Evolutionary conservation across 1,140 invertebrate species (phyloP).

Genomic region (Diorhabda elongata): DNA sequence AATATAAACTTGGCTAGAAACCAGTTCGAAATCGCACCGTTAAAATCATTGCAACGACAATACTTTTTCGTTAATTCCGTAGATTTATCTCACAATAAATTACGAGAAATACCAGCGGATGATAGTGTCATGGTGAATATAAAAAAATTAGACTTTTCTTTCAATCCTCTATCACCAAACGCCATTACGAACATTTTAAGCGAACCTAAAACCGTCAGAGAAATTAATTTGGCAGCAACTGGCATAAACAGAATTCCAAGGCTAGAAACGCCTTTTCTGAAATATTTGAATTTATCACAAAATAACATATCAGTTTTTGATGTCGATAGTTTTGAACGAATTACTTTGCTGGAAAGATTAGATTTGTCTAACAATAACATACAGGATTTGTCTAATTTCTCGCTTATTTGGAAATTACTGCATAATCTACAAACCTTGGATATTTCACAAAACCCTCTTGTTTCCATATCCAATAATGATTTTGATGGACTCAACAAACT

Average conservation of each 20-base stretch:
- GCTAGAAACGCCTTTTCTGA: constrained; percentile 83
- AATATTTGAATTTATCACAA: constrained; percentile 72
- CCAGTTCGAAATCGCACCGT: constrained; percentile 71
- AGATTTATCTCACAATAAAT: constrained; percentile 73
- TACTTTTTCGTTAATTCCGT: constrained; percentile 74
- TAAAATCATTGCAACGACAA: constrained; percentile 74
- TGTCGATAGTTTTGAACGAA: constrained; percentile 66
- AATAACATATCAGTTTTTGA: constrained; percentile 69
- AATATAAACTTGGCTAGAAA: constrained; percentile 77
- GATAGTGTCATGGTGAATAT: constrained; percentile 83
- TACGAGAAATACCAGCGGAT: constrained; percentile 74
- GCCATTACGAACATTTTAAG: constrained; percentile 72
- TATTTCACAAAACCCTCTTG: constrained; percentile 74
- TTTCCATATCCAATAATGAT: constrained; percentile 65
- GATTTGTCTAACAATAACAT: constrained; percentile 76
- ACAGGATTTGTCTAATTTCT: constrained; percentile 51
- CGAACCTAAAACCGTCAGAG: constrained; percentile 82
- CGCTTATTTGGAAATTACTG: constrained; percentile 62
- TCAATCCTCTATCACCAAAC: constrained; percentile 73
- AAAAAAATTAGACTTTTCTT: constrained; percentile 80
- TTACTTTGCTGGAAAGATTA: constrained; percentile 71
- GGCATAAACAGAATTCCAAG: constrained; percentile 63
- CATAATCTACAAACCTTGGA: constrained; percentile 66
- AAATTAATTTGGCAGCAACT: constrained; percentile 75
- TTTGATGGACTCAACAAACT: constrained; percentile 60